Conservation (phyloP, 2,797 vertebrate genomes). For the Oreonectes daqikongensis region DNA sequence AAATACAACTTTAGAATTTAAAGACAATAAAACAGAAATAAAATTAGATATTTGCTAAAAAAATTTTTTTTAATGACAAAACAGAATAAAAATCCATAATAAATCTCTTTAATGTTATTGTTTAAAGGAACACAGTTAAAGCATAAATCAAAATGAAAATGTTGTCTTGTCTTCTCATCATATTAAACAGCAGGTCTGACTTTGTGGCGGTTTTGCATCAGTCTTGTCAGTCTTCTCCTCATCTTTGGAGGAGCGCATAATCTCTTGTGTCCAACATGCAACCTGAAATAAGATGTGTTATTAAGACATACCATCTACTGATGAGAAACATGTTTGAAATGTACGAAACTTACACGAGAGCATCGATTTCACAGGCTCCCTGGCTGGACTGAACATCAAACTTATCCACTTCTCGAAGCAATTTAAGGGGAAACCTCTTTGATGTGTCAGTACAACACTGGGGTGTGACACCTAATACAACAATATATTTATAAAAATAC, state of each 20-base stretch:
- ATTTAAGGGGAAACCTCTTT: not conserved
- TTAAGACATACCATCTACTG: not conserved
- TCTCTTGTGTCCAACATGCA: not conserved
- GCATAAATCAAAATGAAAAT: too few relatives aligned
- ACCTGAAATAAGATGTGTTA: slow-evolving; percentile 36
- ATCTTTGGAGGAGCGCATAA: slow-evolving; percentile 6
- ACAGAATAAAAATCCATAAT: too few relatives aligned
- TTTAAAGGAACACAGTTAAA: too few relatives aligned
- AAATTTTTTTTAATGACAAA: too few relatives aligned
- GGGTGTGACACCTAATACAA: slow-evolving; percentile 40
- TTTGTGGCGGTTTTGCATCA: not conserved
- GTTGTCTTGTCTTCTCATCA: not conserved
- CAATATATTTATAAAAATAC: too few relatives aligned
- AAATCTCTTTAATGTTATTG: too few relatives aligned
- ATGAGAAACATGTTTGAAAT: not conserved
- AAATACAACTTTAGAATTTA: too few relatives aligned
- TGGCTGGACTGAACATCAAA: slow-evolving; percentile 5
- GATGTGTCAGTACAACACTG: slow-evolving; percentile 30
- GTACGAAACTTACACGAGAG: slow-evolving; percentile 47
- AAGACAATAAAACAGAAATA: too few relatives aligned
- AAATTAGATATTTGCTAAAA: too few relatives aligned
- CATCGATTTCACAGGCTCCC: slow-evolving; percentile 38
- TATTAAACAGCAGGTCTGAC: not conserved
- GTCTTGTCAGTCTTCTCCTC: rapidly evolving
- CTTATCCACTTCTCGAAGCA: slow-evolving; percentile 2